phyloP scores from a whole-genome alignment of 2,113 vertebrate genomes.

The Hippoglossus stenolepis region DNA sequence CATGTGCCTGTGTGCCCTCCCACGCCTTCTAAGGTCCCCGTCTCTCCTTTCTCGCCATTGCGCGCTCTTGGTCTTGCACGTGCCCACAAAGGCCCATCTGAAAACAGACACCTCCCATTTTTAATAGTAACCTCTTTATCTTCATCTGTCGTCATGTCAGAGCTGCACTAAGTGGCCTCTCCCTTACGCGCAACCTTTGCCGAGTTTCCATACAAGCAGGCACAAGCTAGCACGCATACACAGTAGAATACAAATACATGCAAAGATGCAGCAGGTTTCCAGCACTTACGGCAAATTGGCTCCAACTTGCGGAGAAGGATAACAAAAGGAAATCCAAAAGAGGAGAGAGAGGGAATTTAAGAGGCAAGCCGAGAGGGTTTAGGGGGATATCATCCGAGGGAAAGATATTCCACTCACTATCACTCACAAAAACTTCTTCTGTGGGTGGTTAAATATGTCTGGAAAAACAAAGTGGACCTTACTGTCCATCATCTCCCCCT shows the following conservation, averaged over 20 bases:
- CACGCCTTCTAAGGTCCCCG: conserved; percentile 39
- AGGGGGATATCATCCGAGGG: conserved; percentile 58
- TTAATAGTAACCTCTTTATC: conserved; percentile 80
- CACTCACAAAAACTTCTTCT: conserved; percentile 53
- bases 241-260: conserved; percentile 22
- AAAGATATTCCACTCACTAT: conserved; percentile 65
- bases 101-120: conserved; percentile 67
- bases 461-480: conserved; percentile 35
- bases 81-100: conserved; percentile 61
- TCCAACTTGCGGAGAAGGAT: conserved; percentile 59
- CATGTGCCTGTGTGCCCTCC: conserved; percentile 45
- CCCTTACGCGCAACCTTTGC: conserved; percentile 45
- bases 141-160: conserved; percentile 80
- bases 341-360: conserved; percentile 42
- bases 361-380: conserved; percentile 63
- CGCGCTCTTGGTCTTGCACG: conserved; percentile 64
- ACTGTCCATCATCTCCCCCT: conserved; percentile 15
- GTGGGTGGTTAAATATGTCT: conserved; percentile 39
- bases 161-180: conserved; percentile 65
- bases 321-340: conserved; percentile 71
- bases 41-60: conserved; percentile 71
- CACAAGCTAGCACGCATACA: conserved; percentile 19
- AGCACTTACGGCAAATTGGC: conserved; percentile 65
- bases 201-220: conserved; percentile 49
- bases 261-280: conserved; percentile 59